Conservation (phyloP, 2,888 invertebrate genomes). For the Coremacera marginata region DNA sequence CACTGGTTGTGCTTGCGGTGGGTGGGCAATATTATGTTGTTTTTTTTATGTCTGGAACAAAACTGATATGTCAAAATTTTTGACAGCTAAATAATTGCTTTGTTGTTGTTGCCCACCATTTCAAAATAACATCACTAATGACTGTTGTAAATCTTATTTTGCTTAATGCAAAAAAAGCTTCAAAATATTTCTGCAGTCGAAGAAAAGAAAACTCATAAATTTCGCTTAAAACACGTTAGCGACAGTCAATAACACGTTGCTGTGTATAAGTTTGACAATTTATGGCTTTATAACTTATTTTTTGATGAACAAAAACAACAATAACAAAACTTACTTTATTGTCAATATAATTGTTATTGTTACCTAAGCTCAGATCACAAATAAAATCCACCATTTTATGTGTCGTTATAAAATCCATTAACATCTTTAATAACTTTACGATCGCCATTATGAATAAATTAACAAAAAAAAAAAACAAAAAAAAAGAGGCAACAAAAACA, state of each 20-base stretch:
- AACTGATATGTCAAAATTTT: slow-evolving; percentile 58
- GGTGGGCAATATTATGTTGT: neutral
- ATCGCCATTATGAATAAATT: slow-evolving; percentile 47
- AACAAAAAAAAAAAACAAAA: neutral
- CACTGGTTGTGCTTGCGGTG: neutral
- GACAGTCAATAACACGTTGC: neutral
- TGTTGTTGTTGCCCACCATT: slow-evolving; percentile 15
- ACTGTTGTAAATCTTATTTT: neutral
- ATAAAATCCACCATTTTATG: slow-evolving; percentile 29
- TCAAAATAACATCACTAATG: neutral
- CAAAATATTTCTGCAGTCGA: neutral
- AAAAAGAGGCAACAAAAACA: neutral
- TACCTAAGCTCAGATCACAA: neutral
- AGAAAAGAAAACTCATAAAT: too few species aligned
- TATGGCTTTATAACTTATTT: slow-evolving; percentile 24
- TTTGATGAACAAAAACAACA: neutral
- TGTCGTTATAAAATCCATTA: slow-evolving; percentile 52
- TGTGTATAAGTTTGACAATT: neutral
- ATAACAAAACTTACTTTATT: neutral
- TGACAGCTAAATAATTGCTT: slow-evolving; percentile 61
- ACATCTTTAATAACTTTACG: slow-evolving; percentile 63
- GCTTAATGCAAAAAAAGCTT: neutral
- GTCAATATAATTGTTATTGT: neutral
- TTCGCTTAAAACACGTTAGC: neutral
- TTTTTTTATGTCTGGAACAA: slow-evolving; percentile 38